phyloP scores from a whole-genome alignment of 2,797 vertebrate species.

The Gymnothorax reevesii region DNA sequence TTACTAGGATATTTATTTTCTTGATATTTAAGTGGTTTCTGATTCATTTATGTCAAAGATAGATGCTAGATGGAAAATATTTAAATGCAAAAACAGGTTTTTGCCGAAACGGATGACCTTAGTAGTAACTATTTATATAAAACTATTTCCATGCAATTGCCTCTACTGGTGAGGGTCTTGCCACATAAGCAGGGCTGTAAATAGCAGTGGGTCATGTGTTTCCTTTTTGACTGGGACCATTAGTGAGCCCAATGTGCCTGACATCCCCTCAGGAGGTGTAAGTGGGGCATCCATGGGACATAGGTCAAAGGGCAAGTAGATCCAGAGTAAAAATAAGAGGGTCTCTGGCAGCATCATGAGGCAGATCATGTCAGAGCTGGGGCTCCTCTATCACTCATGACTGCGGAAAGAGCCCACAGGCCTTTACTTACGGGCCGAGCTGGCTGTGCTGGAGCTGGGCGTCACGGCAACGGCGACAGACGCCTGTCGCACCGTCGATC shows the following conservation, averaged over 20 bases:
- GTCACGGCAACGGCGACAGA: slow-evolving; percentile 80
- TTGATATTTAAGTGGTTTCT: not conserved
- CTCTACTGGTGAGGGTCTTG: not conserved
- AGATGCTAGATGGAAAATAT: not conserved
- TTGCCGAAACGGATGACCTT: not conserved
- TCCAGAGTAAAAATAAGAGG: not conserved
- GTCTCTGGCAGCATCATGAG: not conserved
- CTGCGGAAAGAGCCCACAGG: not conserved
- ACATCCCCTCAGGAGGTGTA: slow-evolving; percentile 17
- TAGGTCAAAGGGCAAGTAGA: not conserved
- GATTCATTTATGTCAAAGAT: not conserved
- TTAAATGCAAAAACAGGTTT: not conserved
- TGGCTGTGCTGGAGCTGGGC: slow-evolving; percentile 55
- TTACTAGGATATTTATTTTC: not conserved
- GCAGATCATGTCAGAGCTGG: not conserved
- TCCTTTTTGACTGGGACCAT: not conserved
- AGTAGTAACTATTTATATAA: not conserved
- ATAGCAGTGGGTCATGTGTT: not conserved
- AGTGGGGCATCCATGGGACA: not conserved
- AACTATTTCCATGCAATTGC: not conserved
- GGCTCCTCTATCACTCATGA: not conserved
- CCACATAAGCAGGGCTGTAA: not conserved
- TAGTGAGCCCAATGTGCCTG: slow-evolving; percentile 44
- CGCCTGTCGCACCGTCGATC: slow-evolving; percentile 67
- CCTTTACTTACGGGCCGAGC: slow-evolving; percentile 15